Percentiles rank a stretch among this genome's conserved stretches.
These are phyloP conservation scores for Chiloscyllium punctatum DNA, from an alignment of 2,797 vertebrate genomes.

Conservation along the genomic window DNA sequence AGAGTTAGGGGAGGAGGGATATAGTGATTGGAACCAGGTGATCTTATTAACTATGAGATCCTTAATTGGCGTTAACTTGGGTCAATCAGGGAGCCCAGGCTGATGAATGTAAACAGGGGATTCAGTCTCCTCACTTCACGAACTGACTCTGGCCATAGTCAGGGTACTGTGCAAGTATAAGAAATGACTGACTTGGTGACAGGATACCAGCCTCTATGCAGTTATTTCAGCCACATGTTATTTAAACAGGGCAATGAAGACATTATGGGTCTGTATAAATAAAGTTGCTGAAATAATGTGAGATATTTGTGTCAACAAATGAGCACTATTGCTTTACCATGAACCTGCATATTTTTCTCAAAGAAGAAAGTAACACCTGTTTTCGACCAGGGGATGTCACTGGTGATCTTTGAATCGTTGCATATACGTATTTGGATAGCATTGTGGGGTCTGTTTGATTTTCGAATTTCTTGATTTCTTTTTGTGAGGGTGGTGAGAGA, in stretches of 20 bases:
- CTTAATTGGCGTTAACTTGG: too few relatives aligned
- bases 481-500: neutral
- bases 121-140: too few relatives aligned
- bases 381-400: conserved; percentile 23
- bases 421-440: neutral
- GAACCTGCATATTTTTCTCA: neutral
- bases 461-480: neutral
- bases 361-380: neutral
- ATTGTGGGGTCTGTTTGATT: neutral
- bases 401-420: conserved; percentile 26
- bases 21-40: too few relatives aligned
- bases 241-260: neutral
- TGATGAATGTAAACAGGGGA: too few relatives aligned
- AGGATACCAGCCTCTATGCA: too few relatives aligned
- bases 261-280: neutral
- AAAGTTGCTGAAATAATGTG: neutral
- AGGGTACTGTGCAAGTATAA: too few relatives aligned
- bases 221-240: neutral
- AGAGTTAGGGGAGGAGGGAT: too few relatives aligned
- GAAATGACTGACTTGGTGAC: too few relatives aligned
- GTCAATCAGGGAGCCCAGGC: too few relatives aligned
- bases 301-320: neutral
- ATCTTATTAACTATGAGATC: too few relatives aligned
- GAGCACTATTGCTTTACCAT: neutral
- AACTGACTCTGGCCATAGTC: too few relatives aligned